Conservation (phyloP, 1,140 invertebrate genomes). For the Dolichoris vasculosae region DNA sequence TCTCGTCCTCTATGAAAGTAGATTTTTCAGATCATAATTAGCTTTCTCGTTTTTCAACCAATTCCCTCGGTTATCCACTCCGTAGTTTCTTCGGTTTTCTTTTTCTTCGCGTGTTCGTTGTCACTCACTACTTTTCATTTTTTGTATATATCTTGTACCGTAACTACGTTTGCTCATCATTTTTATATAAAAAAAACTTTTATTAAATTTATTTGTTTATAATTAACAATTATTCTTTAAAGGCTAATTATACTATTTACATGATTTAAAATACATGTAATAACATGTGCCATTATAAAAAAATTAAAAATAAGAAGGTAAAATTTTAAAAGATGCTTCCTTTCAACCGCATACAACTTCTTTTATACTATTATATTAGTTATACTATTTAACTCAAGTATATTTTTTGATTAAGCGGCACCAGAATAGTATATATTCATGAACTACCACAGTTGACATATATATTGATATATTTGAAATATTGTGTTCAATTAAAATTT, state of each 20-base stretch:
- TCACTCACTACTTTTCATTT: slow-evolving; percentile 3
- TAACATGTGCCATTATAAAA: neutral
- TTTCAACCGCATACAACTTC: neutral
- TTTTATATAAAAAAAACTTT: neutral
- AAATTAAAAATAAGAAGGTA: neutral
- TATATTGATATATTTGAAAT: too few species aligned
- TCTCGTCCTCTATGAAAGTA: slow-evolving; percentile 46
- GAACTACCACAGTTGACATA: too few species aligned
- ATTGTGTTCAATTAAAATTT: too few species aligned
- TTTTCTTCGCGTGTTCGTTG: slow-evolving; percentile 1
- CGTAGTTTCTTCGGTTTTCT: slow-evolving; percentile 35
- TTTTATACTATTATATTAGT: neutral
- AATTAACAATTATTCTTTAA: neutral
- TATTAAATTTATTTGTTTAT: neutral
- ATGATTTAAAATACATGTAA: neutral
- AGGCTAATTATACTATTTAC: neutral
- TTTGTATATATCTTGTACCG: neutral
- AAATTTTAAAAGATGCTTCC: neutral
- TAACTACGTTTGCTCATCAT: neutral
- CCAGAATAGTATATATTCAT: too few species aligned
- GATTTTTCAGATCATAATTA: slow-evolving; percentile 41
- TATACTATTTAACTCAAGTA: neutral
- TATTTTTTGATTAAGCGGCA: neutral
- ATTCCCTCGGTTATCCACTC: neutral
- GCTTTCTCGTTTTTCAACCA: slow-evolving; percentile 16